Evolutionary conservation across 2,888 invertebrate genomes (phyloP), one percentile per base, ranked within the genome.

Genomic region (Heliconius hortense): DNA sequence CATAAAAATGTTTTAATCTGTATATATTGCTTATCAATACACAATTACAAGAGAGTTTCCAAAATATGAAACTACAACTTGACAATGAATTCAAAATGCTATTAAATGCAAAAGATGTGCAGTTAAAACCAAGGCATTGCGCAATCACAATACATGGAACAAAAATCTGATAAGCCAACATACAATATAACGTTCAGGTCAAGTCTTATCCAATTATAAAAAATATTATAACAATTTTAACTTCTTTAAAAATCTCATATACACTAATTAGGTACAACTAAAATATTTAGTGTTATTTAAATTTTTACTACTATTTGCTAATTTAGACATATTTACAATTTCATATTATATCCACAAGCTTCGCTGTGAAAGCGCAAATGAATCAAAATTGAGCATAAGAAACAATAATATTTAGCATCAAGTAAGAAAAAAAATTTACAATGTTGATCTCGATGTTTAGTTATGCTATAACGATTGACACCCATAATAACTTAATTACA

Each of bases 11-110:
- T 80, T 90, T 92, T 89, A 91, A 90, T 92, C 86, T 89, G 89
- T 89, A 92, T 93, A 94, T 94, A 94, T 94, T 93, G 93, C 93
- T 93, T 94, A 94, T 90, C 91, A 91, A 87, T 93, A 93, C 89
- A 90, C 89, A 91, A 88, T 91, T 93, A 93, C 93, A 93, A 90
- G 91, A 88, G 88, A 88, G 88, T 91, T 87, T 88, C 89, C 87
- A 89, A 90, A 89, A 88, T 89, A 88, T 85, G 89, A 88, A 88
- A 88, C 85, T 86, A 87, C 85, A 89, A 86, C 85, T 89, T 89
- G 89, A 90, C 83, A 87, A 88, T 87, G 87, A 84, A 87, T 86
- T 88, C 85, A 86, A 94, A 93, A 94, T 93, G 93, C 94, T 93
- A 91, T 87, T 94, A 94, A 94, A 94, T 94, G 94, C 94, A 93